A percentile compares a stretch with the other conserved stretches of the same genome.
phyloP scores from a whole-genome alignment of 2,888 invertebrate genomes.

The Leptopilina drosophilae region DNA sequence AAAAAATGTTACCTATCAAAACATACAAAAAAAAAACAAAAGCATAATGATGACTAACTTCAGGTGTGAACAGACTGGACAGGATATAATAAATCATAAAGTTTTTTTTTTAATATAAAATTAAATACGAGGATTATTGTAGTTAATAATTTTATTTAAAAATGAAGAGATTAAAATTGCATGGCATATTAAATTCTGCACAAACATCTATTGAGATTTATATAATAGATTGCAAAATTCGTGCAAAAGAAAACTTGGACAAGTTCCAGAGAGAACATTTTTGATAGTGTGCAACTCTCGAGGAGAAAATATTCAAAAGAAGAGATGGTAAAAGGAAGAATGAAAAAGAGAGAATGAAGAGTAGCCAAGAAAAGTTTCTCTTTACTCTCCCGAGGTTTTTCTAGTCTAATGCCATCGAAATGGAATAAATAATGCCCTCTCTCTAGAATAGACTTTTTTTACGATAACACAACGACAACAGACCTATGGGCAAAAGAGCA shows the following conservation, averaged over 20 bases:
- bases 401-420: constrained; percentile 58
- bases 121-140: no score
- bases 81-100: no score
- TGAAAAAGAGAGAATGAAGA: constrained; percentile 39
- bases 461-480: constrained; percentile 48
- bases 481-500: constrained; percentile 54
- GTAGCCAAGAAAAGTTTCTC: constrained; percentile 47
- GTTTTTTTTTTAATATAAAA: no score
- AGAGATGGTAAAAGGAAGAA: background rate
- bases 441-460: constrained; percentile 22
- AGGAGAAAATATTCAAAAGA: constrained; percentile 33
- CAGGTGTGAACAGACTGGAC: no score
- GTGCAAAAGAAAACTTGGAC: constrained; percentile 2
- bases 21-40: no score
- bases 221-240: constrained; percentile 1
- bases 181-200: no score
- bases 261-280: background rate
- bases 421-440: constrained; percentile 63
- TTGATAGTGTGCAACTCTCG: constrained; percentile 1
- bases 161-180: no score
- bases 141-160: no score
- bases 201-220: no score
- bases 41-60: no score
- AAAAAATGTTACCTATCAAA: no score
- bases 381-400: constrained; percentile 41